Evolutionary conservation across 2,113 vertebrate species (phyloP), one percentile per base, ranked within the genome.

Genomic region (Ctenomys sociabilis): DNA sequence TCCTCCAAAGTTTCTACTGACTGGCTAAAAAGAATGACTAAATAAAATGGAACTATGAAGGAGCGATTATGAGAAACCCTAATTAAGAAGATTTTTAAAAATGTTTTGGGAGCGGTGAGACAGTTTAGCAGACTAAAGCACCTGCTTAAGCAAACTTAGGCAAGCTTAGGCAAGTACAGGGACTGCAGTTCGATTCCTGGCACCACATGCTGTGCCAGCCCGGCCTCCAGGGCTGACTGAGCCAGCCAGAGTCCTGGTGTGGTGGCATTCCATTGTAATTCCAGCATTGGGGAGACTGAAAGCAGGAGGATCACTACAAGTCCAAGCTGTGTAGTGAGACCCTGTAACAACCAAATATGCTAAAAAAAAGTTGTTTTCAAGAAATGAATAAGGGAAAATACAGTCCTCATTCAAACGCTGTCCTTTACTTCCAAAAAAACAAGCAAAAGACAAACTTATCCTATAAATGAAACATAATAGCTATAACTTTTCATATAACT

Each of bases 401-500:
- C 85, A 94, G 17, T 77, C 32, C 14, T 89, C 54, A 78, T 95
- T 80, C 78, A 75, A 88, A 92, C 83, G 32, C 49, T 92, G 13
- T 61, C 49, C 78, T 89, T 37, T 94, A 63, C 45, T 85, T 96
- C 26, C 45, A 90, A 90, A 85, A 80, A 37, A 87, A 68, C 57
- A 52, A 94, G 95, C 49, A 84, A 82, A 37, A 3, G 10, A 2
- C 43, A 1, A 68, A 63, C 63, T 96, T 12, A 88, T 70, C 28
- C 94, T 94, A 78, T 37, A 95, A 84, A 8, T 87, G 21, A 81
- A 93, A 96, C 37, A 70, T 70, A 77, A 77, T 4, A 85, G 30
- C 32, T 59, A 88, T 45, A 66, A 70, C 21, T 96, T 97, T 95
- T 75, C 75, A 75, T 92, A 95, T 90, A 70, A 78, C 92, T n/a